phyloP scores from a whole-genome alignment of 2,113 vertebrate genomes.

The Sceloporus undulatus region DNA sequence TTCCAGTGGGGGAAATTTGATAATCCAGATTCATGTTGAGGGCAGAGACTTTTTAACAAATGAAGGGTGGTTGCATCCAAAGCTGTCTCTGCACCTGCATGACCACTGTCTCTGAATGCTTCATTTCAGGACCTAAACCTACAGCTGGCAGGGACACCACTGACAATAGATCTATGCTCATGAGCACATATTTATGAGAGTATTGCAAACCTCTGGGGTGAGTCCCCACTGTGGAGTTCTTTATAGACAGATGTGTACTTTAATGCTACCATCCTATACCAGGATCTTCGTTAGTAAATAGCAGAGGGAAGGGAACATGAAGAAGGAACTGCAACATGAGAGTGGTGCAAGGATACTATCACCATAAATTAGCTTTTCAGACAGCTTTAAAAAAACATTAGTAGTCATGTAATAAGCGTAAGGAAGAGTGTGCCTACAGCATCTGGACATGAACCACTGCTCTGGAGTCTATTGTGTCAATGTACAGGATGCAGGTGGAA shows the following conservation, averaged over 20 bases:
- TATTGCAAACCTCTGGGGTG: too few species aligned
- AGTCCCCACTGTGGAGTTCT: too few species aligned
- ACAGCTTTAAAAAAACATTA: too few species aligned
- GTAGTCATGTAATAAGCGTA: too few species aligned
- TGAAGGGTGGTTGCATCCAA: background rate
- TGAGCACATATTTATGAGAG: too few species aligned
- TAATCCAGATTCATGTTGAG: background rate
- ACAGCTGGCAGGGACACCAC: background rate
- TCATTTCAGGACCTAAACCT: background rate
- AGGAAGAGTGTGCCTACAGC: background rate
- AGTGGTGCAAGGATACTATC: too few species aligned
- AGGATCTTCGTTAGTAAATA: too few species aligned
- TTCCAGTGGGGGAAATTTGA: background rate
- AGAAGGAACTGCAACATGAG: too few species aligned
- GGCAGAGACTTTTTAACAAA: background rate
- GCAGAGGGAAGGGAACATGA: too few species aligned
- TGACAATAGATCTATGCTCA: background rate
- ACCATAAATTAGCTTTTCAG: background rate
- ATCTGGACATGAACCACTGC: background rate
- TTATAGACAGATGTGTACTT: too few species aligned
- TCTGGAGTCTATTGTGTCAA: background rate
- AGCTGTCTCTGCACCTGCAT: background rate
- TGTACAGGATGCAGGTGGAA: too few species aligned
- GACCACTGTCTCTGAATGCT: background rate
- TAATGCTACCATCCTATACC: too few species aligned